Conservation (phyloP, 2,888 invertebrate genomes). For the Crioceris asparagi region DNA sequence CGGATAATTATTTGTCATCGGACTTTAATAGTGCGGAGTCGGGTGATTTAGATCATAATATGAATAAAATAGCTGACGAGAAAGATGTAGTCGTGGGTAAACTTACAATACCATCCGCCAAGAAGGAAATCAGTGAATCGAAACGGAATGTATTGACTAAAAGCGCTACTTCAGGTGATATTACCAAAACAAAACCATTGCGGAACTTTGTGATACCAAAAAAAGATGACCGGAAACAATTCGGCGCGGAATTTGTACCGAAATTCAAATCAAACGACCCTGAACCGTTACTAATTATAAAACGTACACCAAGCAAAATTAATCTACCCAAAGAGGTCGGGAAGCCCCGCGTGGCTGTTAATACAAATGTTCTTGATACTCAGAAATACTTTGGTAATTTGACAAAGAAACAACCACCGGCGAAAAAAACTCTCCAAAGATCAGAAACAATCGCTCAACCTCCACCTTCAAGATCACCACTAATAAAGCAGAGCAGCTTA, state of each 20-base stretch:
- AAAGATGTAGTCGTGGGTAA: conserved; percentile 22
- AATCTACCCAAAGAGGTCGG: conserved; percentile 33
- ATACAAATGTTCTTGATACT: conserved; percentile 28
- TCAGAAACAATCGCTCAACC: background rate
- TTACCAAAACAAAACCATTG: conserved; percentile 18
- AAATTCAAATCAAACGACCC: conserved; percentile 29
- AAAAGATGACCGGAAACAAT: conserved; percentile 28
- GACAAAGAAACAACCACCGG: conserved; percentile 11
- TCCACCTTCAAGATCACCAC: conserved; percentile 7
- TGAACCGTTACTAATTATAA: conserved; percentile 35
- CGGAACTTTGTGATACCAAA: conserved; percentile 32
- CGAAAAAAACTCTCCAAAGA: background rate
- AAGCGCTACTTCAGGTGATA: conserved; percentile 23
- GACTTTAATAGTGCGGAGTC: conserved; percentile 36
- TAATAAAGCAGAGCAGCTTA: conserved; percentile 29
- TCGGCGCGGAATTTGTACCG: conserved; percentile 33
- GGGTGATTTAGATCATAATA: conserved; percentile 27
- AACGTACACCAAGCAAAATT: conserved; percentile 37
- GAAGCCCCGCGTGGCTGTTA: conserved; percentile 36
- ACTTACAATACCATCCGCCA: conserved; percentile 16
- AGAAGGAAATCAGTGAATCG: conserved; percentile 7
- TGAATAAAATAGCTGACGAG: conserved; percentile 17
- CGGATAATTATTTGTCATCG: conserved; percentile 30
- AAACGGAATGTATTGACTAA: conserved; percentile 19
- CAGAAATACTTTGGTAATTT: conserved; percentile 36